Percentiles rank a stretch among this genome's conserved stretches.
These are phyloP conservation scores for Acrobasis suavella DNA, from an alignment of 2,888 invertebrate genomes.

Conservation along the genomic window DNA sequence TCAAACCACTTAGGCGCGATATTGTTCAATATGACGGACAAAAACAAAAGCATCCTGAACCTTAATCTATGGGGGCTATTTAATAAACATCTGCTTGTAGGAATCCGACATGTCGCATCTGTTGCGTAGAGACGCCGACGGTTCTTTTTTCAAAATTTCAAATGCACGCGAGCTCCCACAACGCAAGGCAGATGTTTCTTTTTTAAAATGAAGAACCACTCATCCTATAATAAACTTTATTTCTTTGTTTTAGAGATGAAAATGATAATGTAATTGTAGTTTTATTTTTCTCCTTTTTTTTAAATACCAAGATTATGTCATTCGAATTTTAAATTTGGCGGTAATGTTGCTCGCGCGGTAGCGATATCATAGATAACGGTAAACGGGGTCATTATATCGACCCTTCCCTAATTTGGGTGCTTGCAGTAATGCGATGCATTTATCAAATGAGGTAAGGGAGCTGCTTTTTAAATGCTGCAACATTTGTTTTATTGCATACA, in stretches of 20 bases:
- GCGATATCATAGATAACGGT: conserved; percentile 71
- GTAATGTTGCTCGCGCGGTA: conserved; percentile 59
- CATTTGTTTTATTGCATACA: conserved; percentile 64
- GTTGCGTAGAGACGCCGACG: conserved; percentile 60
- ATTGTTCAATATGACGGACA: conserved; percentile 64
- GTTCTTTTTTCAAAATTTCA: conserved; percentile 73
- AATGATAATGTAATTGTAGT: neutral
- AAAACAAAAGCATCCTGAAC: conserved; percentile 72
- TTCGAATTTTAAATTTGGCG: conserved; percentile 75
- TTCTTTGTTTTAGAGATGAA: conserved; percentile 32
- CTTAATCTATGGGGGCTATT: conserved; percentile 76
- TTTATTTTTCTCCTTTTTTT: conserved; percentile 43
- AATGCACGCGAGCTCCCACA: conserved; percentile 73
- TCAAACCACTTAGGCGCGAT: conserved; percentile 70
- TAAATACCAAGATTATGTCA: conserved; percentile 72
- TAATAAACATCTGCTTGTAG: conserved; percentile 78
- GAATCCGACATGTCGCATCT: conserved; percentile 81
- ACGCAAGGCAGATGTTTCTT: conserved; percentile 72
- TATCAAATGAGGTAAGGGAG: conserved; percentile 58
- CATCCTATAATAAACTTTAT: conserved; percentile 42
- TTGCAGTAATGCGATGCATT: conserved; percentile 65
- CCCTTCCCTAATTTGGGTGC: conserved; percentile 60
- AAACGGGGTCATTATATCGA: conserved; percentile 72
- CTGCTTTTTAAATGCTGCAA: conserved; percentile 54
- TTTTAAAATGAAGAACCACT: conserved; percentile 29